Base-by-base conservation (phyloP, 2,797 vertebrate genomes). In the Todus mexicanus region DNA sequence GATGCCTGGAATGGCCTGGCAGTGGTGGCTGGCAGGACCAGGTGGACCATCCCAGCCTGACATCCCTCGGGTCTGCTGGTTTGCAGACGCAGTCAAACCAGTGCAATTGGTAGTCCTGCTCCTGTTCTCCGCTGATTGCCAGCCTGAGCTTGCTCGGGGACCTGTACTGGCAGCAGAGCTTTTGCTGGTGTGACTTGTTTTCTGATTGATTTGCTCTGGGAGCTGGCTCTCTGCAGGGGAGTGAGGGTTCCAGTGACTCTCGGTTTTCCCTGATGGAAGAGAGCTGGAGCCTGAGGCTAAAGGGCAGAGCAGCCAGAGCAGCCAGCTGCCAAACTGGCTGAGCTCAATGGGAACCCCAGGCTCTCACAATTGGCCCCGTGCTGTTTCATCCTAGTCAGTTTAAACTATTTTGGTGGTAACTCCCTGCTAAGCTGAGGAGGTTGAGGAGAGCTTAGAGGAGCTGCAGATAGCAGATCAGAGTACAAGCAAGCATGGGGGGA, bases 351-450 rank as follows among this genome's bases (percentile, higher is more conserved):
- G 65, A 86, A 25, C 40, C 42, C 8, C 83, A 22, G 19, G 35
- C 53, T 85, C 35, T 5, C 33, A n/a, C 61, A 37, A 5, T 37
- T 22, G 45, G 22, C 26, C 25, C 59, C 2, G 2, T 0, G 0
- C 21, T 17, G 27, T 71, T 81, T 60, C 26, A 35, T 64, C 59
- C 33, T 31, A 5, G 20, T 38, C 51, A 53, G 5, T 60, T 77
- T n/a, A 38, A 74, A 45, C 35, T 3, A 1, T 15, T 57, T 16
- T 42, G 38, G 51, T 42, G 68, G 74, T 51, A n/a, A 40, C 40
- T 77, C 33, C 57, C 29, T 72, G 57, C 37, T 57, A 7, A 54
- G 12, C 35, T 77, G 68, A 37, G 48, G 68, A 73, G 26, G 15
- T 25, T 40, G 61, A 42, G n/a, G n/a, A 40, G 19, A 4, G 51